phyloP scores from a whole-genome alignment of 2,113 vertebrate genomes.

The Caloenas nicobarica region DNA sequence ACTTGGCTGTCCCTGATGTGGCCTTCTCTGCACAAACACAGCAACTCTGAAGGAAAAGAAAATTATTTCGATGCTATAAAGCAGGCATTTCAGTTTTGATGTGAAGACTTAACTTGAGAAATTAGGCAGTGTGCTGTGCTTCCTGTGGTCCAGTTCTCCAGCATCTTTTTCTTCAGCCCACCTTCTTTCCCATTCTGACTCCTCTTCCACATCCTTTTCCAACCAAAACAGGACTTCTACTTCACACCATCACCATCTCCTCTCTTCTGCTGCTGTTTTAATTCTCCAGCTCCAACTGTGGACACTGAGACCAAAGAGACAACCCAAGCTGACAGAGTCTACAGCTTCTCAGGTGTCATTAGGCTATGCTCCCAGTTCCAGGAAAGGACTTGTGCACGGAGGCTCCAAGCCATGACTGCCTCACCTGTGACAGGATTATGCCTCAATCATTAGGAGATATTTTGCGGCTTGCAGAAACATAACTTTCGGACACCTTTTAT shows the following conservation, averaged over 20 bases:
- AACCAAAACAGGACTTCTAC: not conserved
- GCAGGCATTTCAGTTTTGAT: not conserved
- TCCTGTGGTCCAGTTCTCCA: not conserved
- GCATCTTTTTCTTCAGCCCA: not conserved
- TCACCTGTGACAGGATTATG: not conserved
- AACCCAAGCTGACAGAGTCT: not conserved
- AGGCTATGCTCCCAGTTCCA: not conserved
- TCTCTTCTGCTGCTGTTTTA: not conserved
- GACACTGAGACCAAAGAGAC: not conserved
- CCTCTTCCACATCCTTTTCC: not conserved
- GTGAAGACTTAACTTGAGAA: not conserved
- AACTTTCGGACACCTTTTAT: not conserved
- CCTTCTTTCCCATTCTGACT: not conserved
- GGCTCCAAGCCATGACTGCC: not conserved
- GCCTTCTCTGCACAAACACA: slow-evolving; percentile 7
- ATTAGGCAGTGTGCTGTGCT: not conserved
- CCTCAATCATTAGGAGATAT: not conserved
- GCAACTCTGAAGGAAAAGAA: not conserved
- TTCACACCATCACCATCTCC: not conserved
- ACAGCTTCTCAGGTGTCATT: not conserved
- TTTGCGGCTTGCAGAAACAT: not conserved
- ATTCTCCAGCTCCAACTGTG: not conserved
- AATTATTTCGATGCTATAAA: not conserved
- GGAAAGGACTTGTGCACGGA: not conserved
- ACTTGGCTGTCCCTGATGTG: not conserved